Evolutionary conservation across 2,888 invertebrate species (phyloP).

Genomic region (Melanchra persicariae): DNA sequence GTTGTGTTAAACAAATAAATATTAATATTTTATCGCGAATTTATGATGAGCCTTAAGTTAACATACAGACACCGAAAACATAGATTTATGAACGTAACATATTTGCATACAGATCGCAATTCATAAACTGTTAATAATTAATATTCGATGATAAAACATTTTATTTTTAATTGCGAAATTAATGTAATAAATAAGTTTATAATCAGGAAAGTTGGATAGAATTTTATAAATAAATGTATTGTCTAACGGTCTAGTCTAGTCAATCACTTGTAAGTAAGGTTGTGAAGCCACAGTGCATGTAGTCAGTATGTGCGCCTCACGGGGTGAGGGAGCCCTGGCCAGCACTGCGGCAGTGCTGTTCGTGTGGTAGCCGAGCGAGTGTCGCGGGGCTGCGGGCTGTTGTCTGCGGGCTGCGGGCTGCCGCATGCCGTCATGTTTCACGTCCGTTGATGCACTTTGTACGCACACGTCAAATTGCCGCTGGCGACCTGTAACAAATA

Average conservation of each 20-base stretch:
- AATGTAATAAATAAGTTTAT: conserved; percentile 50
- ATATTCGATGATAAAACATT: conserved; percentile 61
- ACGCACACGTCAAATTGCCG: conserved; percentile 62
- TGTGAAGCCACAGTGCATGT: conserved; percentile 50
- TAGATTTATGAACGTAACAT: conserved; percentile 67
- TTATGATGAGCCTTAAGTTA: conserved; percentile 66
- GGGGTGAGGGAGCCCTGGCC: conserved; percentile 70
- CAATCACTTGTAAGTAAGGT: conserved; percentile 56
- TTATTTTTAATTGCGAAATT: conserved; percentile 53
- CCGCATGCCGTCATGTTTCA: conserved; percentile 49
- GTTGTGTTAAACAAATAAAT: conserved; percentile 71
- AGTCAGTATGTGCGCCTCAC: conserved; percentile 67
- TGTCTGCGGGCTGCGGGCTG: too few relatives aligned
- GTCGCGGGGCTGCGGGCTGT: conserved; percentile 39
- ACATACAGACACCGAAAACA: conserved; percentile 73
- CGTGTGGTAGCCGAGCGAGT: conserved; percentile 44
- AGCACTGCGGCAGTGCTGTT: too few relatives aligned
- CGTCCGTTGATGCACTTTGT: conserved; percentile 59
- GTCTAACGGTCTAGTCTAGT: conserved; percentile 47
- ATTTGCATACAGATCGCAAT: conserved; percentile 59
- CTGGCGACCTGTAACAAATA: conserved; percentile 63
- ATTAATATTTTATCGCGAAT: conserved; percentile 73
- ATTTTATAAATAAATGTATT: conserved; percentile 54
- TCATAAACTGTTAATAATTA: conserved; percentile 51
- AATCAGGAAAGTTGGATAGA: conserved; percentile 44